Evolutionary conservation across 1,140 invertebrate species (phyloP).

Genomic region (Neuroterus valhalla): DNA sequence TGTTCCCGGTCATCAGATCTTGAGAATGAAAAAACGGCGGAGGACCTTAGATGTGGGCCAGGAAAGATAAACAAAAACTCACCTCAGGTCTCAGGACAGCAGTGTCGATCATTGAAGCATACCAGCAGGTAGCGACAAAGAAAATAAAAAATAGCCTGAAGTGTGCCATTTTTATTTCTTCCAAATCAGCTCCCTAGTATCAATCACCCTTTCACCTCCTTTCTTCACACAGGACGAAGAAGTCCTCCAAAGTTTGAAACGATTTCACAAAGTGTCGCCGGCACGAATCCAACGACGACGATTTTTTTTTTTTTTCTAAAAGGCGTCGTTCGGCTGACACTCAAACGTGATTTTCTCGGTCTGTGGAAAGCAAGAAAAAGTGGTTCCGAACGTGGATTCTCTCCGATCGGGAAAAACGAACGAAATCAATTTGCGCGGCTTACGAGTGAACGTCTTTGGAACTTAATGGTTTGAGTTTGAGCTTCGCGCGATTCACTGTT

Average conservation of each 20-base stretch:
- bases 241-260: background rate
- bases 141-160: slow-evolving; percentile 43
- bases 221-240: slow-evolving; percentile 23
- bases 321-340: background rate
- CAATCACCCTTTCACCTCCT: background rate
- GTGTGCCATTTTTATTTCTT: slow-evolving; percentile 47
- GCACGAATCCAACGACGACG: background rate
- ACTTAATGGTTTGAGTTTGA: slow-evolving; percentile 37
- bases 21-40: background rate
- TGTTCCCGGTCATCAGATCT: too few relatives aligned
- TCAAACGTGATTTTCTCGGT: background rate
- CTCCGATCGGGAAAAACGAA: background rate
- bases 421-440: slow-evolving; percentile 31
- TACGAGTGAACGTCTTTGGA: slow-evolving; percentile 48
- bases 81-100: slow-evolving; percentile 57
- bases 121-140: slow-evolving; percentile 49
- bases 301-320: slow-evolving; percentile 9
- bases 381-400: background rate
- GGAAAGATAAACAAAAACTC: slow-evolving; percentile 44
- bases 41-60: background rate
- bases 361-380: slow-evolving; percentile 2
- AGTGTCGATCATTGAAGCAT: slow-evolving; percentile 47
- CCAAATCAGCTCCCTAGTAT: background rate
- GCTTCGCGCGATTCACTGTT: slow-evolving; percentile 50
- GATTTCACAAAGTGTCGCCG: background rate